Percentiles rank a stretch among this genome's conserved stretches.
Conservation (phyloP, 1,140 invertebrate genomes). For the Acromyrmex charruanus region DNA sequence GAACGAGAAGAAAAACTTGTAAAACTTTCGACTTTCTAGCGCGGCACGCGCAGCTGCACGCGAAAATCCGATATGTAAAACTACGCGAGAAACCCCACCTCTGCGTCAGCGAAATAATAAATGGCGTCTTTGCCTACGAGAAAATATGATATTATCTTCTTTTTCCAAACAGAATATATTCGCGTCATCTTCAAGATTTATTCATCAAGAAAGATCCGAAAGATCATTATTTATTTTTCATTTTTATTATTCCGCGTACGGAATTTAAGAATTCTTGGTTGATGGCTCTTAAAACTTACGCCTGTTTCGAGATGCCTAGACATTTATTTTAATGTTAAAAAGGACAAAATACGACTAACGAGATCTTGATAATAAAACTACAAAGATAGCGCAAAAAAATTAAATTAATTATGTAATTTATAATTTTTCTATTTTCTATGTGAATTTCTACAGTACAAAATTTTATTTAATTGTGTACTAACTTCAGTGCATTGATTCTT, state of each 20-base stretch:
- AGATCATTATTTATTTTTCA: neutral
- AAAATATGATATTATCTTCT: conserved; percentile 26
- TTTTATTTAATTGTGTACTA: too few species aligned
- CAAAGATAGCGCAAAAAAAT: neutral
- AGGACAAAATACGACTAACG: neutral
- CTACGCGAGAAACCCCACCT: conserved; percentile 50
- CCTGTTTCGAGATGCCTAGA: neutral
- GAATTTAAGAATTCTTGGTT: neutral
- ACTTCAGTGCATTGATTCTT: too few species aligned
- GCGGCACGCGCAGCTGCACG: conserved; percentile 18
- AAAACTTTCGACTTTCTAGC: conserved; percentile 64
- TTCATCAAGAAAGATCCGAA: neutral
- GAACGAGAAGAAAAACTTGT: conserved; percentile 73
- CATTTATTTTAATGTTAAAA: neutral
- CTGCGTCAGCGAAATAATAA: conserved; percentile 66
- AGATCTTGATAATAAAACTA: neutral
- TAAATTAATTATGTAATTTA: too few species aligned
- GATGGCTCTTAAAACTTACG: neutral
- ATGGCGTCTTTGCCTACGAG: conserved; percentile 67
- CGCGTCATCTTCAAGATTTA: conserved; percentile 2
- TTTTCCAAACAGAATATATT: neutral
- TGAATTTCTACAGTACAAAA: too few species aligned
- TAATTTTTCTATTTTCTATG: too few species aligned
- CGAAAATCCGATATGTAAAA: conserved; percentile 46
- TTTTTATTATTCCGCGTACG: neutral